Evolutionary conservation across 2,888 invertebrate genomes (phyloP).

Genomic region (Flexamia atlantica): DNA sequence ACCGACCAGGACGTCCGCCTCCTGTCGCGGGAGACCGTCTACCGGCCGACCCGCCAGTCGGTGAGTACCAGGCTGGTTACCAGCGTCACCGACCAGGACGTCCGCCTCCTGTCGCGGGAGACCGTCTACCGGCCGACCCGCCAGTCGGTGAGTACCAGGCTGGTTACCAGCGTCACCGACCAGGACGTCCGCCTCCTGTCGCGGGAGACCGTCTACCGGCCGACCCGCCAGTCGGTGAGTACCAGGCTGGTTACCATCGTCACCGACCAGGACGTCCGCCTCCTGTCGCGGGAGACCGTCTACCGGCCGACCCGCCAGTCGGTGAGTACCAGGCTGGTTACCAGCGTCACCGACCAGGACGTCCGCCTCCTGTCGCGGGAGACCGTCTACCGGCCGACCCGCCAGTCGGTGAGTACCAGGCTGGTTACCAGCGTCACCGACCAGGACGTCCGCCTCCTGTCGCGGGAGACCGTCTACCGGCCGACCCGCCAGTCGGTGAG

Average conservation of each 20-base stretch:
- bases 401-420: constrained; percentile 52
- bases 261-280: constrained; percentile 79
- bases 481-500: constrained; percentile 51
- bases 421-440: constrained; percentile 78
- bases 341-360: constrained; percentile 78
- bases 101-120: constrained; percentile 77
- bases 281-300: constrained; percentile 75
- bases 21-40: constrained; percentile 74
- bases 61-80: constrained; percentile 71
- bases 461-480: constrained; percentile 72
- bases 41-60: constrained; percentile 52
- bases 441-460: constrained; percentile 79
- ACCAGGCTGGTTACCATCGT: constrained; percentile 76
- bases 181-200: constrained; percentile 79
- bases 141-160: constrained; percentile 55
- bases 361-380: constrained; percentile 78
- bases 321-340: constrained; percentile 56
- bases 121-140: constrained; percentile 67
- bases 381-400: constrained; percentile 68
- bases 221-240: constrained; percentile 55
- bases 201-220: constrained; percentile 72
- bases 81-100: constrained; percentile 78
- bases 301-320: constrained; percentile 53
- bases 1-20: constrained; percentile 79
- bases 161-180: constrained; percentile 78